Base-by-base conservation (phyloP, 2,888 invertebrate genomes). In the Polymixis flavicincta region DNA sequence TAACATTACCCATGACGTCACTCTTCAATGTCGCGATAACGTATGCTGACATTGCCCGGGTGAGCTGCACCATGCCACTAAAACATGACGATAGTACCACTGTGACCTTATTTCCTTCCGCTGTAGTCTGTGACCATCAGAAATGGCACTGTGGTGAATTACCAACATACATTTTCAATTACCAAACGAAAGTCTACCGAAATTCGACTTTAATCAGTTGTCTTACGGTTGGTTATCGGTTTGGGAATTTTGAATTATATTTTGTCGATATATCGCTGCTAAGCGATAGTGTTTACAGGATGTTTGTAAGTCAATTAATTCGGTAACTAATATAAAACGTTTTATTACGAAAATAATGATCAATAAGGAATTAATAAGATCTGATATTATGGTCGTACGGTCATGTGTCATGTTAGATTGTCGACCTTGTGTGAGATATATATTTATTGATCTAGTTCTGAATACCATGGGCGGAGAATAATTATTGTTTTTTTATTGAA, bases 71-170 rank as follows among this genome's bases (percentile, higher is more conserved):
- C 81, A 79, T 78, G 55, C 25, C 19, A 61, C 64, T 71, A 81
- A 84, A 79, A 68, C 76, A 79, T n/a, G 65, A 70, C 67, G 71
- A 52, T 76, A 75, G 72, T 63, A 72, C 63, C 76, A 25, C 22
- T 48, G 42, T 28, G 85, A 84, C 88, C 88, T 89, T 86, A 88
- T 87, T 89, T 88, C 88, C 89, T 88, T 88, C 89, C 88, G 88
- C 67, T 71, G 52, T 77, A 54, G 63, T 69, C 71, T 74, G 77
- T 79, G 88, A 70, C 89, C 85, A 63, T 87, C 81, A 45, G 67
- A 82, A 88, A 84, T 84, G 87, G 87, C 88, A 87, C 85, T 79
- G 80, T 72, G 28, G 2, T 42, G 17, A 42, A 74, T 54, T 22
- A 74, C 76, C 69, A 79, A 83, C 60, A 6, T 54, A 70, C n/a